These are phyloP conservation scores for Pseudocheirus occidentalis DNA, from an alignment of 2,797 vertebrate genomes.

Conservation along the genomic window DNA sequence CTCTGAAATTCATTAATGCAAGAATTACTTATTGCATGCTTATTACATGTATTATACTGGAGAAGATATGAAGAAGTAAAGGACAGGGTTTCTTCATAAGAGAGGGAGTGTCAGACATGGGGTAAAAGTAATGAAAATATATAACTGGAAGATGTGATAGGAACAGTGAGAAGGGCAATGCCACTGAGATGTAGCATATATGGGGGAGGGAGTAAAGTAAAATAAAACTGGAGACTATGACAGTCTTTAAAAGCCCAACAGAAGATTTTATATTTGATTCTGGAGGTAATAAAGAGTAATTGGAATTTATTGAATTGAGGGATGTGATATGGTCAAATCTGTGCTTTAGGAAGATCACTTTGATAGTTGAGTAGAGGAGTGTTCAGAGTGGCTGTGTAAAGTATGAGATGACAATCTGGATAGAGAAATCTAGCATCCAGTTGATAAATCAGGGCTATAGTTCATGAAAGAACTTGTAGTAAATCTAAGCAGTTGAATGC, in stretches of 20 bases:
- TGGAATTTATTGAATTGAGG: background rate
- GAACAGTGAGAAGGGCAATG: background rate
- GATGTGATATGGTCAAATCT: background rate
- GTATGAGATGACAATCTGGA: background rate
- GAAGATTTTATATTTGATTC: background rate
- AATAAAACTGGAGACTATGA: background rate
- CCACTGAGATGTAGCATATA: background rate
- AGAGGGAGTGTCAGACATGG: background rate
- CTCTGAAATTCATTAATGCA: conserved; percentile 35
- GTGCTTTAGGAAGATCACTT: background rate
- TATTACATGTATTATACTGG: background rate
- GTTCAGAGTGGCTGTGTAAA: background rate
- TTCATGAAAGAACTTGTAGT: background rate
- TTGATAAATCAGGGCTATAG: background rate
- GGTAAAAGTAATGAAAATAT: background rate
- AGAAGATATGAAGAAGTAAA: conserved; percentile 39
- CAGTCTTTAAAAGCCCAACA: background rate
- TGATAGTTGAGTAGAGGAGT: background rate
- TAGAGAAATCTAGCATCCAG: background rate
- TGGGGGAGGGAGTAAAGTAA: background rate
- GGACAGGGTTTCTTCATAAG: background rate
- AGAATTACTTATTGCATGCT: conserved; percentile 21
- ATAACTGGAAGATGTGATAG: background rate
- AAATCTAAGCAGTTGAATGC: background rate
- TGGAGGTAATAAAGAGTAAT: background rate